These are phyloP conservation scores for Beroe ovata DNA, from an alignment of 37 sponge, comb jelly and placozoan genomes.

Conservation along the genomic window DNA sequence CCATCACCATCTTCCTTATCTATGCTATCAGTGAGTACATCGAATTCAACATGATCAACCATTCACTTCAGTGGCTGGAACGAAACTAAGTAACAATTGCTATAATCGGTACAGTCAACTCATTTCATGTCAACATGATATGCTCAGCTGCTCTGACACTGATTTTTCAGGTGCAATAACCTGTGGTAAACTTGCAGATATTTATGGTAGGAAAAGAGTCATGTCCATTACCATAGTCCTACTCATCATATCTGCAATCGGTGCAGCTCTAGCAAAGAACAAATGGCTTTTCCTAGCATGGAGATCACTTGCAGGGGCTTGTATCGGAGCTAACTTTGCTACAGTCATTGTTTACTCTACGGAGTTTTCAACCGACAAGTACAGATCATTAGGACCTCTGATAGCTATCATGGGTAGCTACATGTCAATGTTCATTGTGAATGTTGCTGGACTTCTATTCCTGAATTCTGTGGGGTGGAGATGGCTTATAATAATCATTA, in stretches of 20 bases:
- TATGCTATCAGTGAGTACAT: constrained; percentile 29
- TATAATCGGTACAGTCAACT: too few species aligned
- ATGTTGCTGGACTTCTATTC: neutral
- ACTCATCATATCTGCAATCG: neutral
- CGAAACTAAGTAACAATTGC: too few species aligned
- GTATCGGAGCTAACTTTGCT: constrained; percentile 38
- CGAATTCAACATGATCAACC: too few species aligned
- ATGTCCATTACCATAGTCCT: constrained; percentile 8
- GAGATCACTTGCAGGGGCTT: neutral
- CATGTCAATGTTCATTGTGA: constrained; percentile 9
- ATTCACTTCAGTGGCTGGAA: too few species aligned
- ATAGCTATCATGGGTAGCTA: constrained; percentile 30
- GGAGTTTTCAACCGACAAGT: constrained; percentile 8
- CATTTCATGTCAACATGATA: too few species aligned
- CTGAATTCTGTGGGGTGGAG: constrained; percentile 24
- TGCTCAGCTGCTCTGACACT: too few species aligned
- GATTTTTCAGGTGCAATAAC: neutral
- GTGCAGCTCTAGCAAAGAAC: constrained; percentile 16
- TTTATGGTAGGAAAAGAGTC: constrained; percentile 6
- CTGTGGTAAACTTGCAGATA: constrained; percentile 21
- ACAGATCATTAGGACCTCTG: constrained; percentile 7
- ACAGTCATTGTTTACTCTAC: constrained; percentile 24
- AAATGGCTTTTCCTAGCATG: constrained; percentile 15
- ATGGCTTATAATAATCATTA: constrained; percentile 32
- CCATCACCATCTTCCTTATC: constrained; percentile 47